Base-by-base conservation (phyloP, 2,888 invertebrate genomes). In the Eupithecia tripunctaria region DNA sequence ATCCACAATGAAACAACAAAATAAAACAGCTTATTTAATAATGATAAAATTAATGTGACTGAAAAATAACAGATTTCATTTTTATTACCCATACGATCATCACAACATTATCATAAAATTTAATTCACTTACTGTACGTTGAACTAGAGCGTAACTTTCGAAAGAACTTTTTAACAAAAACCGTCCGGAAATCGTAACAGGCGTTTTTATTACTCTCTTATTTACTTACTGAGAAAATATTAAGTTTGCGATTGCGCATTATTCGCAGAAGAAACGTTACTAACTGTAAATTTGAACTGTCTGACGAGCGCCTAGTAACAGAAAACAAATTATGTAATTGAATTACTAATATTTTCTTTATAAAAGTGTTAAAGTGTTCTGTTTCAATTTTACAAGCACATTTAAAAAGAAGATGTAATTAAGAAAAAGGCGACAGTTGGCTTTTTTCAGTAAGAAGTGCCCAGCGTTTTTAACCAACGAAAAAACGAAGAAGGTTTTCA, bases 201-300 rank as follows among this genome's bases (percentile, higher is more conserved):
- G 60, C 56, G 67, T 76, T 79, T n/a, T 76, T 75, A 79, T 75
- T 71, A 65, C 73, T 51, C 51, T 73, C 69, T 71, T 75, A 74
- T 76, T 72, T 72, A 75, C 72, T 75, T 75, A 76, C 77, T 67
- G 69, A 74, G 74, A 78, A 78, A 67, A 71, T 71, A 75, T 76
- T 75, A 77, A 72, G 51, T 66, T 67, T 21, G 69, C 60, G 41
- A 70, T 72, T 69, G 60, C n/a, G 51, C 67, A 70, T 60, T 56
- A 67, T 79, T 78, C 76, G 68, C 21, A 68, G 74, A 76, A 78
- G 71, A 64, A 73, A 38, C 56, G 64, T 64, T 73, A 67, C 69
- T 67, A 70, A 38, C 66, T 25, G 27, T 41, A 69, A 36, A 12
- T 59, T 69, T 25, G 8, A 25, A 29, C 18, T 1, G 18, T 51